phyloP scores from a whole-genome alignment of 2,113 vertebrate species.

The Synchiropus splendidus region DNA sequence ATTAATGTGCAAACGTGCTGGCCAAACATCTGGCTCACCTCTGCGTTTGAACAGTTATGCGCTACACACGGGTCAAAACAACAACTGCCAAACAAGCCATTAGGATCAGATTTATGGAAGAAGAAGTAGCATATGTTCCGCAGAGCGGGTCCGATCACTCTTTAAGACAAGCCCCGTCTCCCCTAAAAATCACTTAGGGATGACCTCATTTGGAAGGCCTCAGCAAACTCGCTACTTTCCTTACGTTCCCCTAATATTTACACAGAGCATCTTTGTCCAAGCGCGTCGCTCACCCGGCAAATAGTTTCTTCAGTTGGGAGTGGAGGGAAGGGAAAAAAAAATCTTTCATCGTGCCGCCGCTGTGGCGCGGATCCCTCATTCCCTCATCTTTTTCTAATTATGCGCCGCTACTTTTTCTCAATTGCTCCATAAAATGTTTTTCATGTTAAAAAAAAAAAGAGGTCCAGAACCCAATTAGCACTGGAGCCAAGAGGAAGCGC shows the following conservation, averaged over 20 bases:
- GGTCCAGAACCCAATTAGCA: conserved; percentile 58
- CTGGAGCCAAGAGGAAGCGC: conserved; percentile 40
- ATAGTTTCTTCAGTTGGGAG: not conserved
- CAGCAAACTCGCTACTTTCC: conserved; percentile 4
- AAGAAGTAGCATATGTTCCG: conserved; percentile 41
- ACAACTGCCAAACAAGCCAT: conserved; percentile 54
- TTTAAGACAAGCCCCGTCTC: conserved; percentile 16
- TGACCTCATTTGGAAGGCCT: conserved; percentile 33
- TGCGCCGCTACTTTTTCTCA: conserved; percentile 38
- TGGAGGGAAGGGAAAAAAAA: not conserved
- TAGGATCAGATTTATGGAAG: conserved; percentile 36
- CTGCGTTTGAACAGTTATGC: conserved; percentile 48
- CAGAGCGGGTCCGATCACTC: conserved; percentile 27
- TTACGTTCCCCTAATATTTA: conserved; percentile 27
- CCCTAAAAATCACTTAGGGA: conserved; percentile 26
- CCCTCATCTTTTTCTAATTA: conserved; percentile 52
- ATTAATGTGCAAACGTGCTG: conserved; percentile 37
- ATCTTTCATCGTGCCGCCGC: conserved; percentile 26
- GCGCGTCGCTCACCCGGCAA: conserved; percentile 5
- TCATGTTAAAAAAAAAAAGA: conserved; percentile 47
- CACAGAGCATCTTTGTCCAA: conserved; percentile 8
- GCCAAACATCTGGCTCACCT: conserved; percentile 60
- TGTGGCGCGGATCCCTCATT: conserved; percentile 33
- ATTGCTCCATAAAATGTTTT: conserved; percentile 51
- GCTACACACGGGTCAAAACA: conserved; percentile 50